A percentile compares a stretch with the other conserved stretches of the same genome.
Conservation (phyloP, 1,140 invertebrate genomes). For the Chlorops oryzae region DNA sequence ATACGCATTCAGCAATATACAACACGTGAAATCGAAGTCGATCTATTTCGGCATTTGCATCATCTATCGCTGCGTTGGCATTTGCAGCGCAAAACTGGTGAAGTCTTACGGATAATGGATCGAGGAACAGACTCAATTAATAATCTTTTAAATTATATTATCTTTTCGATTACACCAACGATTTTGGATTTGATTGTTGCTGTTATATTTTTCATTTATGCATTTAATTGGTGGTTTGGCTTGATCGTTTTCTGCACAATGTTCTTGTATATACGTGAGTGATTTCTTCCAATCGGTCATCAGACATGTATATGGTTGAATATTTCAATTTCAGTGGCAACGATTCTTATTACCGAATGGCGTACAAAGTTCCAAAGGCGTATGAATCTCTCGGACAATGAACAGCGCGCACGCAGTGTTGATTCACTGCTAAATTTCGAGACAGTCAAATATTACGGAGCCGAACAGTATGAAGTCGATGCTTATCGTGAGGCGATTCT, state of each 20-base stretch:
- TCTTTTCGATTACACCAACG: constrained; percentile 85
- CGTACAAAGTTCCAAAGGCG: constrained; percentile 85
- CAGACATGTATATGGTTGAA: constrained; percentile 14
- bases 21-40: constrained; percentile 80
- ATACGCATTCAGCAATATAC: constrained; percentile 94
- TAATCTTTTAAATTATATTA: constrained; percentile 81
- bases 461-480: constrained; percentile 84
- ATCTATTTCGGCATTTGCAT: constrained; percentile 82
- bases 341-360: constrained; percentile 90
- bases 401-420: constrained; percentile 80
- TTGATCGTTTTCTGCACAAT: constrained; percentile 90
- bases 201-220: constrained; percentile 77
- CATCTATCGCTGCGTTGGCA: constrained; percentile 84
- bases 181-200: constrained; percentile 91
- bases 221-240: constrained; percentile 91
- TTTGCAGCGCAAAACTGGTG: constrained; percentile 86
- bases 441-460: constrained; percentile 96
- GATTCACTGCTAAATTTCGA: constrained; percentile 97
- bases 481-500: constrained; percentile 75
- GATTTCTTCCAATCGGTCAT: neutral
- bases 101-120: constrained; percentile 91
- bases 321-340: constrained; percentile 67
- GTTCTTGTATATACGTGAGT: constrained; percentile 84
- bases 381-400: constrained; percentile 93
- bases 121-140: constrained; percentile 92